Percentiles rank a stretch among this genome's conserved stretches.
Conservation (phyloP, 1,140 invertebrate genomes). For the Kradibia gibbosae region DNA sequence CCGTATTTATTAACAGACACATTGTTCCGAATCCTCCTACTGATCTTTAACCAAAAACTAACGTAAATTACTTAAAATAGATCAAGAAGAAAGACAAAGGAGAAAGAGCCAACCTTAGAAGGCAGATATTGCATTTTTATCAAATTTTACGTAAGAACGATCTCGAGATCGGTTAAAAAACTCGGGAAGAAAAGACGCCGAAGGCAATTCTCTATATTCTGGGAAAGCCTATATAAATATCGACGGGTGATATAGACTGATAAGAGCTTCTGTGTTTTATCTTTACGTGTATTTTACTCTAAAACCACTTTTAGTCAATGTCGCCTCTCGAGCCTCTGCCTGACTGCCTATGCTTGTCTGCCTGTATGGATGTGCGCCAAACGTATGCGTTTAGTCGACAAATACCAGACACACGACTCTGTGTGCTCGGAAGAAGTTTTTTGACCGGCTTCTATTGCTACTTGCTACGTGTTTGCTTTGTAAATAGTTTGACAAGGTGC, state of each 20-base stretch:
- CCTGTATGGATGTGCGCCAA: neutral
- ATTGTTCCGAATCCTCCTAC: neutral
- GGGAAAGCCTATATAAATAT: constrained; percentile 43
- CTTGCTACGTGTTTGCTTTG: constrained; percentile 23
- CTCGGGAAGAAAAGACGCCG: constrained; percentile 3
- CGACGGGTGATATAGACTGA: constrained; percentile 32
- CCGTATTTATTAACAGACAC: neutral
- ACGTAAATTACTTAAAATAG: neutral
- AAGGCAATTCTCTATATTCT: constrained; percentile 37
- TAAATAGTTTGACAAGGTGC: constrained; percentile 4
- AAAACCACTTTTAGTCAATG: constrained; percentile 31
- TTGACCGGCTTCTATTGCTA: constrained; percentile 35
- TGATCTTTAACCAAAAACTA: neutral
- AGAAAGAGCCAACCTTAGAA: no score
- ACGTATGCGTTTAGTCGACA: constrained; percentile 59
- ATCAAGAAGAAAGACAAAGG: neutral
- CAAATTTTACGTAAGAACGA: neutral
- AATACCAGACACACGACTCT: constrained; percentile 62
- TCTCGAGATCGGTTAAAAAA: constrained; percentile 2
- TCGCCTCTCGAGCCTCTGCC: neutral
- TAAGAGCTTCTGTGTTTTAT: constrained; percentile 48
- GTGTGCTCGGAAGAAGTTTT: constrained; percentile 52
- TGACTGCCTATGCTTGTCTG: neutral
- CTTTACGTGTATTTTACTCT: no score
- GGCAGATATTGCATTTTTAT: neutral